Evolutionary conservation across 2,113 vertebrate species (phyloP).

Genomic region (Salvelinus namaycush): DNA sequence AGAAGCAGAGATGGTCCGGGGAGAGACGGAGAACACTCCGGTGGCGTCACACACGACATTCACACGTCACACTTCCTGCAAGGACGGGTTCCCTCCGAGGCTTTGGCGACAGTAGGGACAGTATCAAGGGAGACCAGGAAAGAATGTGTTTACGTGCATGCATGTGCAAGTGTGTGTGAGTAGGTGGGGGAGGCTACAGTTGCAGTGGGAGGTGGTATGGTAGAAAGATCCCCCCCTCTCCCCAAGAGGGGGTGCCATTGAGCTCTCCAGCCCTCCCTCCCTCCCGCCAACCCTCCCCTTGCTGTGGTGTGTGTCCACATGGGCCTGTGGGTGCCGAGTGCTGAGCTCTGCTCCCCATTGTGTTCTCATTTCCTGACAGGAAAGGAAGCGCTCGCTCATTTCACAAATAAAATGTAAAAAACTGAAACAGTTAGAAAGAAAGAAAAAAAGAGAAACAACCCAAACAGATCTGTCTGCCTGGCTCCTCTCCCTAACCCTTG

Average conservation of each 20-base stretch:
- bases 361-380: conserved; percentile 60
- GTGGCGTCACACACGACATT: no score
- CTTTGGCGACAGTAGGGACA: background rate
- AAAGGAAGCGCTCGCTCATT: conserved; percentile 44
- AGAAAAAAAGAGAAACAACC: background rate
- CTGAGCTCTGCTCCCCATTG: conserved; percentile 44
- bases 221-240: background rate
- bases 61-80: no score
- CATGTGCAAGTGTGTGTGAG: background rate
- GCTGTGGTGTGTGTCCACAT: conserved; percentile 4
- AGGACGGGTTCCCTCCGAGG: background rate
- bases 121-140: background rate
- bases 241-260: conserved; percentile 16
- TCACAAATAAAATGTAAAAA: conserved; percentile 8
- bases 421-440: background rate
- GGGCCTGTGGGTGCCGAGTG: conserved; percentile 12
- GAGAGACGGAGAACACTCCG: no score
- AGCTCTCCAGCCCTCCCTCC: conserved; percentile 5
- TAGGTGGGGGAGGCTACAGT: background rate
- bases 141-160: background rate
- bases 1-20: background rate
- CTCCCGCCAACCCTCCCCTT: background rate
- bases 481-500: conserved; percentile 6
- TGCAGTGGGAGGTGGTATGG: background rate
- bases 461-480: background rate